Evolutionary conservation across 1,140 invertebrate genomes (phyloP).

Genomic region (Hestina assimilis): DNA sequence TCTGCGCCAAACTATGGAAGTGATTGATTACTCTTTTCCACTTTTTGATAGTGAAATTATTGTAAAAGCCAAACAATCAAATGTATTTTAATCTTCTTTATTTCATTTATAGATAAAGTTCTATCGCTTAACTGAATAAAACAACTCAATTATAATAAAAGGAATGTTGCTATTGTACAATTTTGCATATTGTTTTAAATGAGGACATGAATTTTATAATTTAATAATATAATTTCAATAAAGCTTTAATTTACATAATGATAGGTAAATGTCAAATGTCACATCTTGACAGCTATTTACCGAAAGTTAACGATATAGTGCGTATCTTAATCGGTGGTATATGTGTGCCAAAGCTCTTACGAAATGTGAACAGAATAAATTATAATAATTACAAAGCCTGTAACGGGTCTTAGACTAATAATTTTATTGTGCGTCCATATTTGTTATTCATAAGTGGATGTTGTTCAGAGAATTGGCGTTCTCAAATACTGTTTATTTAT

Average conservation of each 20-base stretch:
- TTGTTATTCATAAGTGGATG: slow-evolving; percentile 42
- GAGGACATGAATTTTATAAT: too few species aligned
- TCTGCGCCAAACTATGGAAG: slow-evolving; percentile 13
- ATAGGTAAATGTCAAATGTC: neutral
- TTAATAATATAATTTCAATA: neutral
- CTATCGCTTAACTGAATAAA: too few species aligned
- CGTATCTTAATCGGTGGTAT: slow-evolving; percentile 12
- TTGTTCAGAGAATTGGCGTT: slow-evolving; percentile 38
- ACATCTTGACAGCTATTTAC: neutral
- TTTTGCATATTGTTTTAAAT: too few species aligned
- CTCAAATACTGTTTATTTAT: slow-evolving; percentile 32
- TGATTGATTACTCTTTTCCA: slow-evolving; percentile 18
- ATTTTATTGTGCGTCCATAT: slow-evolving; percentile 30
- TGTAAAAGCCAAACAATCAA: neutral
- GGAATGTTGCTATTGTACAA: too few species aligned
- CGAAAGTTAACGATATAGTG: slow-evolving; percentile 7
- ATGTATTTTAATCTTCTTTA: too few species aligned
- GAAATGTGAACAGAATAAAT: slow-evolving; percentile 61
- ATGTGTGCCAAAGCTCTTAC: slow-evolving; percentile 42
- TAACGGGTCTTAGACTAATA: slow-evolving; percentile 35
- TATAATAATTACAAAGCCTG: slow-evolving; percentile 42
- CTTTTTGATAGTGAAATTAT: slow-evolving; percentile 11
- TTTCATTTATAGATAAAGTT: too few species aligned
- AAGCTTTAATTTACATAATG: too few species aligned
- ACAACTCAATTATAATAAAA: too few species aligned